A percentile compares a stretch with the other conserved stretches of the same genome.
Conservation (phyloP, 1,140 invertebrate genomes). For the Drosophila burlai region DNA sequence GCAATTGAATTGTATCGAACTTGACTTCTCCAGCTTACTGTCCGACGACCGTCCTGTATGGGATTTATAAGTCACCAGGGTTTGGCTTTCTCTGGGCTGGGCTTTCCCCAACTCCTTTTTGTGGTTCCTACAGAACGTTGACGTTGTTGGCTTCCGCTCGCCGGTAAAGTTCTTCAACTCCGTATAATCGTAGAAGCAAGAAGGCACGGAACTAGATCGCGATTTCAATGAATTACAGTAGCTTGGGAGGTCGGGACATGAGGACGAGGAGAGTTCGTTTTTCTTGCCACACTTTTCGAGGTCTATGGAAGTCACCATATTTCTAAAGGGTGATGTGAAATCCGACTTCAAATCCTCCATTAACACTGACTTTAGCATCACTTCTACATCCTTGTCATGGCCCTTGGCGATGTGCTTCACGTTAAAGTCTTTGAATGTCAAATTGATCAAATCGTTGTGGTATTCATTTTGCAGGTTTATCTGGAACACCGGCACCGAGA, state of each 20-base stretch:
- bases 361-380: slow-evolving; percentile 92
- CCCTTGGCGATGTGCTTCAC: slow-evolving; percentile 90
- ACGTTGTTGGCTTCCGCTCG: slow-evolving; percentile 25
- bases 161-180: slow-evolving; percentile 65
- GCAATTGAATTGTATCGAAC: slow-evolving; percentile 94
- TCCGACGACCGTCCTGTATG: slow-evolving; percentile 34
- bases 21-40: slow-evolving; percentile 46
- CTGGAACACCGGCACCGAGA: slow-evolving; percentile 90
- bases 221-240: slow-evolving; percentile 41
- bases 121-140: slow-evolving; percentile 15
- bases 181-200: slow-evolving; percentile 88
- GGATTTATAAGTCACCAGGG: slow-evolving; percentile 73
- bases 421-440: slow-evolving; percentile 93
- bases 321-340: slow-evolving; percentile 91
- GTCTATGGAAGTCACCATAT: slow-evolving; percentile 91
- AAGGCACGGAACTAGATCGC: slow-evolving; percentile 88
- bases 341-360: slow-evolving; percentile 95
- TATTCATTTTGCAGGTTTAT: slow-evolving; percentile 90
- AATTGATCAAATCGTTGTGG: slow-evolving; percentile 88
- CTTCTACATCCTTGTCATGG: slow-evolving; percentile 88
- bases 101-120: slow-evolving; percentile 36
- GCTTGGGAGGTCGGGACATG: slow-evolving; percentile 91
- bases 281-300: slow-evolving; percentile 70
- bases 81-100: slow-evolving; percentile 50
- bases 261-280: slow-evolving; percentile 89